Conservation (phyloP, 2,113 vertebrate genomes). For the Trematocara unimaculatum region DNA sequence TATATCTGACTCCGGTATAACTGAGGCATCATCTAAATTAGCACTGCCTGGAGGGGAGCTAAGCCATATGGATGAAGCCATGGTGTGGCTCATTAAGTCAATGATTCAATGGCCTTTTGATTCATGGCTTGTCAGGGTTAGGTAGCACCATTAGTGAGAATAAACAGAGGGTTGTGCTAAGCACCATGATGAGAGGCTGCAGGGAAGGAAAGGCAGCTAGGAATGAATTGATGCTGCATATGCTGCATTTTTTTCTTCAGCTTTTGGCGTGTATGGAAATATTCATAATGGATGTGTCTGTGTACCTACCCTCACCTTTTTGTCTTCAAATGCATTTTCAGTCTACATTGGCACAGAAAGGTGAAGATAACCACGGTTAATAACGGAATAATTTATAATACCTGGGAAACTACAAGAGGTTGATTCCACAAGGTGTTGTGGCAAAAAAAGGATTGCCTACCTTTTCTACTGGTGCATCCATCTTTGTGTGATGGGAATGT, state of each 20-base stretch:
- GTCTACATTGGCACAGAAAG: not conserved
- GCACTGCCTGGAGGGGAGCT: not conserved
- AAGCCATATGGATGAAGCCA: not conserved
- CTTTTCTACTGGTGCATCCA: slow-evolving; percentile 32
- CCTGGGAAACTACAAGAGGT: not conserved
- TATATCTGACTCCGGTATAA: not conserved
- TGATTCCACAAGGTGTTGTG: not conserved
- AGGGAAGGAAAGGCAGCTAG: not conserved
- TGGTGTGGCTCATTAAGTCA: slow-evolving; percentile 37
- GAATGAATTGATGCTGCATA: not conserved
- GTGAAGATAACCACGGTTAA: slow-evolving; percentile 1
- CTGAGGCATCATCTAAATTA: slow-evolving; percentile 13
- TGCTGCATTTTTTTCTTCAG: not conserved
- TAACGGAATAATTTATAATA: not conserved
- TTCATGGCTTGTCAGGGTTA: slow-evolving; percentile 10
- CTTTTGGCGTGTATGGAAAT: not conserved
- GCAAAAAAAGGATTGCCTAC: slow-evolving; percentile 27
- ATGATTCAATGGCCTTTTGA: slow-evolving; percentile 27
- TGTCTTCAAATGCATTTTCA: slow-evolving; percentile 16
- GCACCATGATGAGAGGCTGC: not conserved
- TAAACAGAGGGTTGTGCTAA: not conserved
- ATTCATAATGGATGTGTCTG: not conserved
- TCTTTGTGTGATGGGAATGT: slow-evolving; percentile 45
- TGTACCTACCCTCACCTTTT: slow-evolving; percentile 35
- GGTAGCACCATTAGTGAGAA: not conserved